phyloP scores from a whole-genome alignment of 2,888 invertebrate species.

The Sicus ferrugineus region DNA sequence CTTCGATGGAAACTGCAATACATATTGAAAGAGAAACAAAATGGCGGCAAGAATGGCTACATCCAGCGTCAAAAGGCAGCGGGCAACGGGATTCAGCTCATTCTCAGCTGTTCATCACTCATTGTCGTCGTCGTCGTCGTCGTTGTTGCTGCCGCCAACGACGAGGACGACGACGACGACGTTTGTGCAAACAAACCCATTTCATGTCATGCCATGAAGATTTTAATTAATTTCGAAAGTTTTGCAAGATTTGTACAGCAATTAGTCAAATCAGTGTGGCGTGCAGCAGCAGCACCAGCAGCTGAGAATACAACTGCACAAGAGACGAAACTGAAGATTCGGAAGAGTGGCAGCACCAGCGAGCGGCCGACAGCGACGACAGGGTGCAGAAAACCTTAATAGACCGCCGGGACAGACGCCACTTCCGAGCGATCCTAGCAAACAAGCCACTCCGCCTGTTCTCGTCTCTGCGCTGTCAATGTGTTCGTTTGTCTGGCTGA shows the following conservation, averaged over 20 bases:
- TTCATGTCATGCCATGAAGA: slow-evolving; percentile 43
- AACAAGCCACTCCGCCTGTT: no score
- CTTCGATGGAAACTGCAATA: slow-evolving; percentile 4
- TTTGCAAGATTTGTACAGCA: slow-evolving; percentile 44
- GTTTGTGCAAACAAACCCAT: slow-evolving; percentile 43
- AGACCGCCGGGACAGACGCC: not conserved
- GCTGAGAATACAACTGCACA: slow-evolving; percentile 2
- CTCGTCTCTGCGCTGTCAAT: no score
- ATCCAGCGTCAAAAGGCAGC: not conserved
- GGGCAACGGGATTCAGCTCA: slow-evolving; percentile 8
- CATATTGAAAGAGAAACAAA: not conserved
- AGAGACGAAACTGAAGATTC: not conserved
- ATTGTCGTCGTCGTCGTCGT: slow-evolving; percentile 30
- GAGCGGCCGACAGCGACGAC: slow-evolving; percentile 2
- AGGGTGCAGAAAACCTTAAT: not conserved
- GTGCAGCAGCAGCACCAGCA: slow-evolving; percentile 17
- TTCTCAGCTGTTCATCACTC: slow-evolving; percentile 23
- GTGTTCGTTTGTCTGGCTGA: not conserved
- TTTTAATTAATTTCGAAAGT: slow-evolving; percentile 48
- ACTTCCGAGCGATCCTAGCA: no score
- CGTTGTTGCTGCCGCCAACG: not conserved
- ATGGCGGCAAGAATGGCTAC: slow-evolving; percentile 10
- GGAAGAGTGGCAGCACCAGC: no score
- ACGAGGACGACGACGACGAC: slow-evolving; percentile 13
- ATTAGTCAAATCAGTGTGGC: slow-evolving; percentile 47